Evolutionary conservation across 2,888 invertebrate species (phyloP), one percentile per base, ranked within the genome.

Genomic region (Acleris holmiana): DNA sequence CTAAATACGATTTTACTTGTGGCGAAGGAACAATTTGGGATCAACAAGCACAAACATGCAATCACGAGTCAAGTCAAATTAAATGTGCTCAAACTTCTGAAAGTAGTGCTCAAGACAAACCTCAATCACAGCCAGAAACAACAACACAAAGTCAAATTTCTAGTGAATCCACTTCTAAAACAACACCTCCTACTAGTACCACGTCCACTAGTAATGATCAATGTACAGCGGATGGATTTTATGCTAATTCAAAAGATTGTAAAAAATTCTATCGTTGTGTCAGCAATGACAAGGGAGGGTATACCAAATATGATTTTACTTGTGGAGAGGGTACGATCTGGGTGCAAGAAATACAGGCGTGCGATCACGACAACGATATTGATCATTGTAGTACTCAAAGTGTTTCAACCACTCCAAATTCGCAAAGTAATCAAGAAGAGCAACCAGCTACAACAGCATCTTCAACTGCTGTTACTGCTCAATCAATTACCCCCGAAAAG

Each of bases 11-110:
- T 55, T 95, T 95, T 73, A 83, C 88, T 58, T 96, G 96, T 73
- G 94, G 94, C 0, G 93, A 93, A 64, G 95, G 95, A 41, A 96
- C 96, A 0, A 93, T 93, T n/a, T 96, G 95, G 95, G 95, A 95
- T 74, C 93, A 94, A 75, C 89, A 91, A n/a, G 85, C 93, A 59
- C 92, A 94, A 74, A 93, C 94, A 1, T 96, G 91, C 73, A 84
- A 89, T 73, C 83, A 86, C 71, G 84, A 85, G 60, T 81, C 78
- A 59, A 82, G 57, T 54, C 61, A 64, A n/a, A 59, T n/a, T 23
- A 59, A 23, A 61, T 58, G 63, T 53, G 23, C 51, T 29, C 47
- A 18, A 50, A 60, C 13, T 48, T 67, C 60, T 25, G 63, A 53
- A 51, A 19, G 58, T 60, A 44, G 50, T 41, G 25, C 56, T 53